These are phyloP conservation scores for Saturnia japonica DNA, from an alignment of 2,888 invertebrate species.

Conservation along the genomic window DNA sequence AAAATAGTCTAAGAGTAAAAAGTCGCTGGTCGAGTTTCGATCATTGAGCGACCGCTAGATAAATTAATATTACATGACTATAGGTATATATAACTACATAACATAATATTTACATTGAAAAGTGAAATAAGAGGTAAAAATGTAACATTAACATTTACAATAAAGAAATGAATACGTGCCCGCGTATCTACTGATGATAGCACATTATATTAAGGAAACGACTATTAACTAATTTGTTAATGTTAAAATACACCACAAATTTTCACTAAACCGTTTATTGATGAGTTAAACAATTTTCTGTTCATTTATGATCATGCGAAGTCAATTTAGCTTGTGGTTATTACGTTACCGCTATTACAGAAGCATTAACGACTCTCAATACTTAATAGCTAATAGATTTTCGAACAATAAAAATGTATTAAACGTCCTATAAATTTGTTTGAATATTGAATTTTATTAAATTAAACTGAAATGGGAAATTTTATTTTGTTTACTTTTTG, in stretches of 20 bases:
- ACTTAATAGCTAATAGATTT: conserved; percentile 18
- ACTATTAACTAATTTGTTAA: conserved; percentile 4
- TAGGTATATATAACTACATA: too few species aligned
- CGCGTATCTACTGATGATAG: not conserved
- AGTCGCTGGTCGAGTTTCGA: too few species aligned
- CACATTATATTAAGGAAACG: conserved; percentile 3
- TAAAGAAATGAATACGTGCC: not conserved
- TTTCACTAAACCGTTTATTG: conserved; percentile 16
- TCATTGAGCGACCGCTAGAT: too few species aligned
- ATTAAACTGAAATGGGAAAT: not conserved
- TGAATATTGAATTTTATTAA: conserved; percentile 14
- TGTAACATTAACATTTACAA: not conserved
- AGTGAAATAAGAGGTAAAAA: not conserved
- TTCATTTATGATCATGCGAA: conserved; percentile 19
- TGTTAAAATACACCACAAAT: conserved; percentile 8
- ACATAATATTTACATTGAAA: too few species aligned
- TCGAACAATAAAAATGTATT: conserved; percentile 20
- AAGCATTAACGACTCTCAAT: conserved; percentile 21
- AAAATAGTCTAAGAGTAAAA: too few species aligned
- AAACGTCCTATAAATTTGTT: conserved; percentile 17
- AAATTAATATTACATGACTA: too few species aligned
- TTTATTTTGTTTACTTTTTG: not conserved
- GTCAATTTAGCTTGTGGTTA: conserved; percentile 21
- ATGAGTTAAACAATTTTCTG: conserved; percentile 20
- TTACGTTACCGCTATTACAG: conserved; percentile 17